Evolutionary conservation across 2,888 invertebrate species (phyloP), one percentile per base, ranked within the genome.

Genomic region (Lasioglossum pauxillum): DNA sequence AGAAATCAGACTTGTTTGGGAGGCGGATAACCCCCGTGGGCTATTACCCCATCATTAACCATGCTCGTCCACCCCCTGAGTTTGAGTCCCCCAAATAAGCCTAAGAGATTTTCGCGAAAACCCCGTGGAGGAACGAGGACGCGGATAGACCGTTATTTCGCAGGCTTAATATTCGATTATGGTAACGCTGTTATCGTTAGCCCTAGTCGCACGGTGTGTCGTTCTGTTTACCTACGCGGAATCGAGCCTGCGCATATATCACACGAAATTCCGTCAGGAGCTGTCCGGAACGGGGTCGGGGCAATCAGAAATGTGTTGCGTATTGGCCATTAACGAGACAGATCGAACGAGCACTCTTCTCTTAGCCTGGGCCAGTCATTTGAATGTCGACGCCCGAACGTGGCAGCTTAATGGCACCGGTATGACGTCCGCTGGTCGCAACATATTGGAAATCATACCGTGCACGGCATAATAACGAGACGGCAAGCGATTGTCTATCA

Each of bases 361-460:
- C 72, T 76, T 57, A 57, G 75, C 78, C 71, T 41, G n/a, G 49
- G 64, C 82, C 75, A 46, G 84, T 82, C 89, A 87, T 92, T 90
- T 88, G 78, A 82, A 90, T 86, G 83, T 35, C 72, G 88, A 87
- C 84, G 85, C 27, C 38, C 60, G 38, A 38, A 69, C 64, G 31
- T 64, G 27, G 64, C 31, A 19, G 69, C 10, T 69, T 69, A 69
- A 69, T 23, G 38, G 69, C 69, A 10, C n/a, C 38, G 71, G n/a
- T 14, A n/a, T 71, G 71, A 71, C 41, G 71, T 41, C 12, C 71
- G 64, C 83, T 82, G 88, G 90, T 86, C 81, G 76, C 85, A 84
- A 88, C 86, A 90, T 91, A 93, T 92, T 90, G 93, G 92, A 90
- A 93, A 93, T 92, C 88, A 89, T 89, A 89, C 89, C 60, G 78